A percentile compares a stretch with the other conserved stretches of the same genome.
Evolutionary conservation across 2,113 vertebrate species (phyloP).

Genomic region (Strix aluco): DNA sequence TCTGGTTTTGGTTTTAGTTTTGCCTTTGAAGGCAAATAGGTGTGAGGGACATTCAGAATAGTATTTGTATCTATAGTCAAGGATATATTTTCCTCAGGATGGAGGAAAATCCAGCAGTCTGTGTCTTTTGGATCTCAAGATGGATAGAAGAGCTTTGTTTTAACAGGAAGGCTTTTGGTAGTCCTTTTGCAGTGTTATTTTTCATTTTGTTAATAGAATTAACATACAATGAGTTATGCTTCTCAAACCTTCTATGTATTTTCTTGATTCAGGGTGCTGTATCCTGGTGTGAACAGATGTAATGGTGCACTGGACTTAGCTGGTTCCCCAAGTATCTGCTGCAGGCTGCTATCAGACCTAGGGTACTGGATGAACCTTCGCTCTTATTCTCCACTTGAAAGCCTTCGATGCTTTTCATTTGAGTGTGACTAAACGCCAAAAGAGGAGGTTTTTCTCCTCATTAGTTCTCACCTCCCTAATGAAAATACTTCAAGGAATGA

Average conservation of each 20-base stretch:
- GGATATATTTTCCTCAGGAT: not conserved
- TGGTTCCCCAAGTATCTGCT: not conserved
- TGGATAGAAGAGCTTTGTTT: not conserved
- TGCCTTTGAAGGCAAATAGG: not conserved
- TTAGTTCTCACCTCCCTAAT: not conserved
- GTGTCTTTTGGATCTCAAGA: not conserved
- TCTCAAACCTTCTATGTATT: not conserved
- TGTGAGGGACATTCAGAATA: not conserved
- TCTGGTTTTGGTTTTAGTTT: not conserved
- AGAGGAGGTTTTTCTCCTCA: not conserved
- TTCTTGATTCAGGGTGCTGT: not conserved
- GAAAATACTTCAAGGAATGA: not conserved
- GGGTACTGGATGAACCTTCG: fast-evolving
- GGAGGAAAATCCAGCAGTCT: not conserved
- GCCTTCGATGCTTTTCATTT: not conserved
- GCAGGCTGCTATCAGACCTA: not conserved
- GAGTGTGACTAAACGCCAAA: not conserved
- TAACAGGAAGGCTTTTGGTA: not conserved
- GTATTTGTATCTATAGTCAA: not conserved
- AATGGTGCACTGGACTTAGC: not conserved
- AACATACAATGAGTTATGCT: not conserved
- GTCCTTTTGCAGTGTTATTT: not conserved
- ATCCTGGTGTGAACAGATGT: not conserved
- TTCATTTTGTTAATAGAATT: not conserved
- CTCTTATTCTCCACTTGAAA: not conserved